phyloP scores from a whole-genome alignment of 2,113 vertebrate genomes.

The Romanogobio albipinnatus region DNA sequence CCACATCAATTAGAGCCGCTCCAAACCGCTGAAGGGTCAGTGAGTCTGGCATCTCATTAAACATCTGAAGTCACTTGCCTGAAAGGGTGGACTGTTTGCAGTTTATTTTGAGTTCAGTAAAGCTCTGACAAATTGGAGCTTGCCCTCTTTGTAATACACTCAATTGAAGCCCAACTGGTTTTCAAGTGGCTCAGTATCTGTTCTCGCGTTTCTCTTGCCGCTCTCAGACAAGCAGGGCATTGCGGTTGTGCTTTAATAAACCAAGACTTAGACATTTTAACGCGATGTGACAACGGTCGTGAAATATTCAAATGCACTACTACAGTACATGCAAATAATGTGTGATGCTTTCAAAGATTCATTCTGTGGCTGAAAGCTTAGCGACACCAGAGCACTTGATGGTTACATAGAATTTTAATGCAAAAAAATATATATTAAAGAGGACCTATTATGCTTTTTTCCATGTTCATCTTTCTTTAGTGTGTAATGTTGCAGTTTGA shows the following conservation, averaged over 20 bases:
- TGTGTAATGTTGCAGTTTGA: too few species aligned
- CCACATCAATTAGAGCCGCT: background rate
- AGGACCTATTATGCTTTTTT: too few species aligned
- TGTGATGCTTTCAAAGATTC: constrained; percentile 15
- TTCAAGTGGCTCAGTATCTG: background rate
- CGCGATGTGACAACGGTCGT: background rate
- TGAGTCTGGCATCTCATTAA: background rate
- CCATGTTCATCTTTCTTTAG: too few species aligned
- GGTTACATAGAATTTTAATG: background rate
- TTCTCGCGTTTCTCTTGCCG: too few species aligned
- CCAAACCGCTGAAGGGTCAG: background rate
- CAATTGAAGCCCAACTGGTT: background rate
- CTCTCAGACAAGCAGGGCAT: background rate
- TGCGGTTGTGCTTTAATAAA: background rate
- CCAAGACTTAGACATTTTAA: constrained; percentile 8
- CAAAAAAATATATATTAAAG: background rate
- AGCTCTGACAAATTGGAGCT: background rate
- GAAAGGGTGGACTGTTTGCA: background rate
- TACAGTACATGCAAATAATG: constrained; percentile 8
- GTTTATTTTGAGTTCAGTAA: background rate
- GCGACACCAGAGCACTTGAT: background rate
- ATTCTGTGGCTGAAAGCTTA: constrained; percentile 3
- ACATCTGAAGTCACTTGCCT: background rate
- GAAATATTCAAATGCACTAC: background rate
- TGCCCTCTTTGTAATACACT: background rate